phyloP scores from a whole-genome alignment of 2,113 vertebrate species.

The Dicaeum eximium region DNA sequence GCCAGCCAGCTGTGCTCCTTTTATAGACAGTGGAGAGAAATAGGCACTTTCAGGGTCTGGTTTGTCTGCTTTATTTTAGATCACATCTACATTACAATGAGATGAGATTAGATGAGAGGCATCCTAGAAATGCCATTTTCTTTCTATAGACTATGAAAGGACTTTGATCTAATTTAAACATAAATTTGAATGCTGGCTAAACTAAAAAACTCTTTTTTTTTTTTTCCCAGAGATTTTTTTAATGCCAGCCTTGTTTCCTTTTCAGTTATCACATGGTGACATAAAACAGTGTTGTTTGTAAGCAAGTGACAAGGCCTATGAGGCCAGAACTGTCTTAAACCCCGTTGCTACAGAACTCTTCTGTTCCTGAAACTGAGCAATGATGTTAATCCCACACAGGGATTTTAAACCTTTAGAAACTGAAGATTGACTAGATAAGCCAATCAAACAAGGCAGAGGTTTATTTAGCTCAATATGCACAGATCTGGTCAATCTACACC shows the following conservation, averaged over 20 bases:
- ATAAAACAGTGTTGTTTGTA: background rate
- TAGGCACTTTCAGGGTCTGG: background rate
- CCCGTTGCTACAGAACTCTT: background rate
- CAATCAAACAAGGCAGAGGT: background rate
- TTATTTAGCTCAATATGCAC: background rate
- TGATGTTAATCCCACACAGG: background rate
- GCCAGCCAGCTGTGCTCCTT: background rate
- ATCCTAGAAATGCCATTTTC: background rate
- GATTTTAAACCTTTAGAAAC: background rate
- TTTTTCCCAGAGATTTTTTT: background rate
- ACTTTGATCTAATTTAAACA: background rate
- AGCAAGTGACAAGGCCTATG: background rate
- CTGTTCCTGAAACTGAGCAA: background rate
- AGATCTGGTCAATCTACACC: background rate
- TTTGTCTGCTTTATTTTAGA: background rate
- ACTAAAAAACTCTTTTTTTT: background rate
- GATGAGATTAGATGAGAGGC: background rate
- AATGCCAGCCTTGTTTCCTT: background rate
- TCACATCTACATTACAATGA: background rate
- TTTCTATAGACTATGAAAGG: background rate
- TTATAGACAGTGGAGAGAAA: conserved; percentile 8
- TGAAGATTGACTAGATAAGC: background rate
- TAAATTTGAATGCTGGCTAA: background rate
- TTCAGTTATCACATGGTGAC: background rate
- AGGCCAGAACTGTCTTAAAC: background rate